Percentiles rank a stretch among this genome's conserved stretches.
Conservation (phyloP, 2,888 invertebrate species). For the Pyrrhia umbra region DNA sequence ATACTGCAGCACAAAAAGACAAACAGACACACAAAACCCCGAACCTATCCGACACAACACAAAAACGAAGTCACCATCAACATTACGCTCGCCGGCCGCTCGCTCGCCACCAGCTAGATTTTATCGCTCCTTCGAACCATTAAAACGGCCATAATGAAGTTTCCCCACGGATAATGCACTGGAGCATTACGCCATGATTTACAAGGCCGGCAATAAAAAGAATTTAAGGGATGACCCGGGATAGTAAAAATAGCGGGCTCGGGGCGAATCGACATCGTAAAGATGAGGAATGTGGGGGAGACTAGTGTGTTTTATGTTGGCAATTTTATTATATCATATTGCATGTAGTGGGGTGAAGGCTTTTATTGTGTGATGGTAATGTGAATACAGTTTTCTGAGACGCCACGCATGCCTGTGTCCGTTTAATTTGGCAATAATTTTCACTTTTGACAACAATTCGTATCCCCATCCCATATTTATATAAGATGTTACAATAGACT, state of each 20-base stretch:
- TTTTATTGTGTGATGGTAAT: constrained; percentile 56
- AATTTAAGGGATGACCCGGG: constrained; percentile 89
- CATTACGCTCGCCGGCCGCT: constrained; percentile 70
- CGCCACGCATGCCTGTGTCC: neutral
- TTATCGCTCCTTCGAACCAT: constrained; percentile 89
- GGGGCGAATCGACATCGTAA: constrained; percentile 80
- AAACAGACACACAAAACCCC: constrained; percentile 11
- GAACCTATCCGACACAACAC: constrained; percentile 54
- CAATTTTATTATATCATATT: constrained; percentile 78
- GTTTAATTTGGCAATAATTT: neutral
- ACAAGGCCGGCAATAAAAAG: constrained; percentile 89
- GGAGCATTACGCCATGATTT: constrained; percentile 89
- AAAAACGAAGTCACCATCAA: constrained; percentile 63
- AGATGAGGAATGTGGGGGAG: constrained; percentile 84
- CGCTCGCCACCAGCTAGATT: constrained; percentile 84
- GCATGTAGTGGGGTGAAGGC: constrained; percentile 61
- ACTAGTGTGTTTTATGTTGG: constrained; percentile 72
- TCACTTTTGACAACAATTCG: no score
- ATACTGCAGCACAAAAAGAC: neutral
- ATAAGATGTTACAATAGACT: no score
- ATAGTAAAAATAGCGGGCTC: constrained; percentile 81
- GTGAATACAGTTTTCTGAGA: constrained; percentile 24
- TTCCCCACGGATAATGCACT: constrained; percentile 89
- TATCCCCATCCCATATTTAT: no score
- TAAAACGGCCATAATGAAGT: constrained; percentile 90